Percentiles rank a stretch among this genome's conserved stretches.
Conservation (phyloP, 2,888 invertebrate species). For the Agriotes lineatus region DNA sequence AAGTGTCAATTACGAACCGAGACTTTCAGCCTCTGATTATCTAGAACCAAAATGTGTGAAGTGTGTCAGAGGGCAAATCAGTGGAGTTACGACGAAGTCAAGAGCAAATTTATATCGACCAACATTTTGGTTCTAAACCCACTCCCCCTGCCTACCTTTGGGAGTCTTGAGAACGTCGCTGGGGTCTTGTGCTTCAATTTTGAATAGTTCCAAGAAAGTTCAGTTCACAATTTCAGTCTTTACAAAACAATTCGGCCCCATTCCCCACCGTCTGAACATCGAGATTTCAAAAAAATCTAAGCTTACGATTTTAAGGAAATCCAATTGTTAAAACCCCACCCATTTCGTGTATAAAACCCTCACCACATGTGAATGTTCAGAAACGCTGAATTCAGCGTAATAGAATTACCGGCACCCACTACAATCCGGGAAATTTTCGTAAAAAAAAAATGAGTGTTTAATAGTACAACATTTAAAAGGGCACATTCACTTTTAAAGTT, state of each 20-base stretch:
- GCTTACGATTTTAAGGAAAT: no score
- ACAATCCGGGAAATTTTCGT: no score
- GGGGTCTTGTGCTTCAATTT: conserved; percentile 16
- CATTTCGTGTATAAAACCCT: no score
- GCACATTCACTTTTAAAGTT: conserved; percentile 14
- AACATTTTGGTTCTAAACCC: conserved; percentile 61
- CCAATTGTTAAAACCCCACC: no score
- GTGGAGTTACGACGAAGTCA: conserved; percentile 9
- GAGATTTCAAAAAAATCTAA: no score
- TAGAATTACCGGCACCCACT: no score
- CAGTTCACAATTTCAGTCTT: not conserved
- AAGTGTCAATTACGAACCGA: conserved; percentile 56
- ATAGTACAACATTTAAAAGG: no score
- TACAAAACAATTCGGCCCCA: not conserved
- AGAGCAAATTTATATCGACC: not conserved
- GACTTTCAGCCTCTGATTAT: conserved; percentile 62
- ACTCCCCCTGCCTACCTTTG: conserved; percentile 66
- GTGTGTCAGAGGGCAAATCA: not conserved
- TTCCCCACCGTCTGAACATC: no score
- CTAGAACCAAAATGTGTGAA: conserved; percentile 59
- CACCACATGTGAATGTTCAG: no score
- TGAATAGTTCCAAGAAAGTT: not conserved
- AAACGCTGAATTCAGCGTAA: no score
- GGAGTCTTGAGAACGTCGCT: conserved; percentile 30
- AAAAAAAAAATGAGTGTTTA: no score